Conservation (phyloP, 2,113 vertebrate genomes). For the Megaceryle maxima region DNA sequence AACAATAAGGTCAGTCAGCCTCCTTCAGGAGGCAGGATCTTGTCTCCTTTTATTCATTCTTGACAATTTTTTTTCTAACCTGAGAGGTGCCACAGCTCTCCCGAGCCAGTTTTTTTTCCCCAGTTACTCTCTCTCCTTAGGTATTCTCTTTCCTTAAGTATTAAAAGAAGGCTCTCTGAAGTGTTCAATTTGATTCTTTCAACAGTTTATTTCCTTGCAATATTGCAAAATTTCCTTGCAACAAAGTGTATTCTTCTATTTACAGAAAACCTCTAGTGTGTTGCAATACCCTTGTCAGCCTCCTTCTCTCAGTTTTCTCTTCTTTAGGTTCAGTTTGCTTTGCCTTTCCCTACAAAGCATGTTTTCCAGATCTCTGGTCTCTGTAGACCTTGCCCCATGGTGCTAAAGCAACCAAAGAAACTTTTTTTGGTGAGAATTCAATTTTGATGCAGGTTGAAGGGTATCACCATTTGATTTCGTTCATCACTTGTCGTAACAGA, state of each 20-base stretch:
- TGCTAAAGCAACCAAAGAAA: not conserved
- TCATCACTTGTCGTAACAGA: not conserved
- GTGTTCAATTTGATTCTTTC: not conserved
- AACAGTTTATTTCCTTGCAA: not conserved
- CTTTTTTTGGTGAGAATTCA: not conserved
- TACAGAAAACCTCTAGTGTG: not conserved
- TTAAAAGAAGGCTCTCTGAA: not conserved
- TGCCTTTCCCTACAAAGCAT: not conserved
- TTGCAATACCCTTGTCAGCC: not conserved
- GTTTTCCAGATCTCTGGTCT: not conserved
- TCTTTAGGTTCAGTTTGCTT: not conserved
- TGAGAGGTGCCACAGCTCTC: not conserved
- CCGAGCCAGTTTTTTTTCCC: not conserved
- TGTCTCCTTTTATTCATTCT: not conserved
- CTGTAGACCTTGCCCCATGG: not conserved
- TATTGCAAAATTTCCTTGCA: not conserved
- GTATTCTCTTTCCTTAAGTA: not conserved
- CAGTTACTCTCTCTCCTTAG: not conserved
- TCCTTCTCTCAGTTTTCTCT: not conserved
- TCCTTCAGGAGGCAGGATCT: not conserved
- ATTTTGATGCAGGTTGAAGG: not conserved
- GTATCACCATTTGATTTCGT: not conserved
- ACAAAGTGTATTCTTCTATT: not conserved
- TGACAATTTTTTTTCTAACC: not conserved
- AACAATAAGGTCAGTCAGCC: not conserved